These are phyloP conservation scores for Erinaceus europaeus DNA, from an alignment of 2,113 vertebrate species.

Conservation along the genomic window DNA sequence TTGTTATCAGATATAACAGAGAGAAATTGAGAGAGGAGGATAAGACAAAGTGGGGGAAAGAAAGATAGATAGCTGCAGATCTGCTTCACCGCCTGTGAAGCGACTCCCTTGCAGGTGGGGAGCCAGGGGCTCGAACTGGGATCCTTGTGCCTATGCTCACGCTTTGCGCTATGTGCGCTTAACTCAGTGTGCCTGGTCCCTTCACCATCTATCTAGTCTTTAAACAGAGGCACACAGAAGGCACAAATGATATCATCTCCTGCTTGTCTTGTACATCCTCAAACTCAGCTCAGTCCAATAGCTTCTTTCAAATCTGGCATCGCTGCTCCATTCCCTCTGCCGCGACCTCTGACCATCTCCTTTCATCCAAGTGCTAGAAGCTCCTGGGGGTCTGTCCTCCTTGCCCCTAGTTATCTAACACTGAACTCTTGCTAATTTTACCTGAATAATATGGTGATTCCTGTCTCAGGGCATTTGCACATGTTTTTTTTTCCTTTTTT, in stretches of 20 bases:
- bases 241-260: fast-evolving
- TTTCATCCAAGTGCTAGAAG: background rate
- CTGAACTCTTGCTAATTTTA: background rate
- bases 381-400: background rate
- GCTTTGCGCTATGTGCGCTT: too few species aligned
- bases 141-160: too few species aligned
- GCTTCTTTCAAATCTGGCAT: background rate
- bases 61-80: too few species aligned
- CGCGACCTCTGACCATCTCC: background rate
- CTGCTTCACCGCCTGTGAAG: too few species aligned
- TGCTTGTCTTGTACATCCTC: background rate
- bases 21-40: too few species aligned
- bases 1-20: too few species aligned
- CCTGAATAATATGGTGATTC: background rate
- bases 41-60: too few species aligned
- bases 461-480: background rate
- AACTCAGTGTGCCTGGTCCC: too few species aligned
- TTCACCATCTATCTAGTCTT: background rate
- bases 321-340: background rate
- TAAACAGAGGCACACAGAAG: background rate
- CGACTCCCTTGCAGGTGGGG: too few species aligned
- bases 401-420: background rate
- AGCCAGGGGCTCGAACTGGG: too few species aligned
- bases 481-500: background rate
- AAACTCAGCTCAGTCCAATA: background rate